Conservation (phyloP, 2,888 invertebrate species). For the Euplagia quadripunctaria region DNA sequence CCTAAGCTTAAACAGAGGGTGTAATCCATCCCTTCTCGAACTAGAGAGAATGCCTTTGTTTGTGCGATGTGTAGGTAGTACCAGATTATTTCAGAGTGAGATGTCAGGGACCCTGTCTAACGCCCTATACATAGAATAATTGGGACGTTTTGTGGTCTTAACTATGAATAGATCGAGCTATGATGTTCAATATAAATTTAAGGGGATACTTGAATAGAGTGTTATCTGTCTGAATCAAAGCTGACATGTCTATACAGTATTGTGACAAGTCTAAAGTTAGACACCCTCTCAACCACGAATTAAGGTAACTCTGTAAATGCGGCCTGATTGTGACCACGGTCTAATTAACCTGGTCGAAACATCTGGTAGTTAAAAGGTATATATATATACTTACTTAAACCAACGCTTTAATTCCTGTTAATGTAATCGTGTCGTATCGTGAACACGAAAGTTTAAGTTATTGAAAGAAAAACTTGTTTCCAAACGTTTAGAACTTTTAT, state of each 20-base stretch:
- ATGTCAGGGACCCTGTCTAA: conserved; percentile 7
- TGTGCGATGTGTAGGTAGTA: conserved; percentile 6
- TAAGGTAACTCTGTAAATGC: too few species aligned
- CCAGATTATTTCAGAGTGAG: conserved; percentile 4
- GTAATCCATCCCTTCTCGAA: conserved; percentile 27
- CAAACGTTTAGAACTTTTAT: too few species aligned
- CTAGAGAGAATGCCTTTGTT: conserved; percentile 15
- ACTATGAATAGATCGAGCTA: conserved; percentile 8
- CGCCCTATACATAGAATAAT: conserved; percentile 15
- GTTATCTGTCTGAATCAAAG: background rate
- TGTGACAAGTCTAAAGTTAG: background rate
- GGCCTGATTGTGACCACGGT: too few species aligned
- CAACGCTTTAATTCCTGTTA: too few species aligned
- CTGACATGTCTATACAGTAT: background rate
- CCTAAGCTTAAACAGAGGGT: conserved; percentile 25
- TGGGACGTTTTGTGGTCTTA: conserved; percentile 17
- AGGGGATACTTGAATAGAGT: background rate
- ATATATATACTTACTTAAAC: too few species aligned
- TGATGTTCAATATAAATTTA: background rate
- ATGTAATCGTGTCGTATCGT: too few species aligned
- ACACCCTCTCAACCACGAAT: background rate
- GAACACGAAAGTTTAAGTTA: too few species aligned
- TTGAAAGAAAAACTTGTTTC: too few species aligned
- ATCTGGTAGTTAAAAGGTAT: too few species aligned
- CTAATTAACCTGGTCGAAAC: too few species aligned